A percentile compares a stretch with the other conserved stretches of the same genome.
Conservation (phyloP, 2,113 vertebrate genomes). For the Rhea americana region DNA sequence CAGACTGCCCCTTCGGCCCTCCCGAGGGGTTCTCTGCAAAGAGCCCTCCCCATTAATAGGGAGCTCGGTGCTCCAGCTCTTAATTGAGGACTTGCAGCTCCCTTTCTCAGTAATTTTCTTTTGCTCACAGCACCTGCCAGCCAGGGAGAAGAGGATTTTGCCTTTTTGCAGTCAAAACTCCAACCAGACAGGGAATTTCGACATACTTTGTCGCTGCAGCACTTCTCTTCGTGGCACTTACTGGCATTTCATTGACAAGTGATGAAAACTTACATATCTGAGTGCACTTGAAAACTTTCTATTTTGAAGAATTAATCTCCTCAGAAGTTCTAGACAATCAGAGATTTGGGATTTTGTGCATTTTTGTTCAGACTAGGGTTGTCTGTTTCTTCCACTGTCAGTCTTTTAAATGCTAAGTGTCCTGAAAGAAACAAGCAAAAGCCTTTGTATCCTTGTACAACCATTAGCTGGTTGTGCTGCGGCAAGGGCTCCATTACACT, state of each 20-base stretch:
- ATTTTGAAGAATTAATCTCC: background rate
- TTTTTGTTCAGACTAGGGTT: background rate
- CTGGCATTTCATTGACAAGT: background rate
- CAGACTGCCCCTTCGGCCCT: background rate
- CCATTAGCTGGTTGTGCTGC: background rate
- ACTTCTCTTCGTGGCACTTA: background rate
- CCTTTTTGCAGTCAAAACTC: background rate
- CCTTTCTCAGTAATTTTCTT: background rate
- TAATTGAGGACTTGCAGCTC: background rate
- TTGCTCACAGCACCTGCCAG: background rate
- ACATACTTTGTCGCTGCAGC: too few species aligned
- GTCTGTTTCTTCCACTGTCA: background rate
- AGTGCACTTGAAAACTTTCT: background rate
- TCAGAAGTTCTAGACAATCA: background rate
- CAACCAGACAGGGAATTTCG: too few species aligned
- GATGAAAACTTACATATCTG: background rate
- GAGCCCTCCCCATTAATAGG: background rate
- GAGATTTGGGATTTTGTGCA: background rate
- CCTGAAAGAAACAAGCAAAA: background rate
- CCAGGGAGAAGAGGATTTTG: background rate
- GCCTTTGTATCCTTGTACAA: too few species aligned
- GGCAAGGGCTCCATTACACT: fast-evolving
- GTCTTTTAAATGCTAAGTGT: background rate
- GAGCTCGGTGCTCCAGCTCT: background rate
- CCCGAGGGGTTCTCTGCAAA: background rate